A percentile compares a stretch with the other conserved stretches of the same genome.
phyloP scores from a whole-genome alignment of 2,888 invertebrate species.

The Hydropsyche betteni region DNA sequence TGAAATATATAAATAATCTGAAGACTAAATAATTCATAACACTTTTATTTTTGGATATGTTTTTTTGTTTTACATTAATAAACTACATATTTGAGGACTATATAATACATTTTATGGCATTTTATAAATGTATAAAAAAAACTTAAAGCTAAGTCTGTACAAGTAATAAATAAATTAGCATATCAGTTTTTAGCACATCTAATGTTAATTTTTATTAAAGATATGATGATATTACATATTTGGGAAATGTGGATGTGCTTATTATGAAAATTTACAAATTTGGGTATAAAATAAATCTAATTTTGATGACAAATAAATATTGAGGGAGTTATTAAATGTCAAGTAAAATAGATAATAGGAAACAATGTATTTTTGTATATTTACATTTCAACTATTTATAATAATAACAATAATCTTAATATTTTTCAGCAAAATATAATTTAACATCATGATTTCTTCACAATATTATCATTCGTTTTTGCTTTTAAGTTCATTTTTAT shows the following conservation, averaged over 20 bases:
- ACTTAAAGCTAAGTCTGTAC: background rate
- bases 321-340: too few relatives aligned
- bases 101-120: slow-evolving; percentile 30
- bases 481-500: too few relatives aligned
- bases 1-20: background rate
- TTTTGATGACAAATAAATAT: too few relatives aligned
- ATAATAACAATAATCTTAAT: too few relatives aligned
- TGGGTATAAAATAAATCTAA: too few relatives aligned
- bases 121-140: slow-evolving; percentile 37
- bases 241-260: background rate
- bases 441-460: too few relatives aligned
- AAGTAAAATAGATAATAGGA: too few relatives aligned
- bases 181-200: background rate
- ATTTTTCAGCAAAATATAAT: too few relatives aligned
- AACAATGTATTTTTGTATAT: too few relatives aligned
- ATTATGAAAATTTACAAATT: background rate
- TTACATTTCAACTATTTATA: too few relatives aligned
- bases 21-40: background rate
- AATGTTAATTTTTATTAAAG: background rate
- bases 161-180: slow-evolving; percentile 16
- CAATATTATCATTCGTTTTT: too few relatives aligned
- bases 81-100: slow-evolving; percentile 30
- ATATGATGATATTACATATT: background rate
- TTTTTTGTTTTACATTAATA: slow-evolving; percentile 25
- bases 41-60: slow-evolving; percentile 30